Evolutionary conservation across 2,113 vertebrate species (phyloP).

Genomic region (Athene noctua): DNA sequence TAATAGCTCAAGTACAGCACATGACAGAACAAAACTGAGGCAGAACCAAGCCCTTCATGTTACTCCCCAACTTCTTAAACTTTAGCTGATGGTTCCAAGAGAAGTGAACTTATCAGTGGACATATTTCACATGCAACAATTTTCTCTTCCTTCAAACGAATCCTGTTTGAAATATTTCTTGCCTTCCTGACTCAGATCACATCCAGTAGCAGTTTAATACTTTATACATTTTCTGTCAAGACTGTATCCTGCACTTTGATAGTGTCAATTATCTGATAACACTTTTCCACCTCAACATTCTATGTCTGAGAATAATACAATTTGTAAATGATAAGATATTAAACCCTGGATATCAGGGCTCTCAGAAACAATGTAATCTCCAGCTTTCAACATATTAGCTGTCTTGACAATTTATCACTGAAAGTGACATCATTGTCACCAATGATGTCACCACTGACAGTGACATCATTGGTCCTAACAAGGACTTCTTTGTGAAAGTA

Average conservation of each 20-base stretch:
- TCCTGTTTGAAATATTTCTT: not conserved
- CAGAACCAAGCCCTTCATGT: not conserved
- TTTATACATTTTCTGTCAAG: not conserved
- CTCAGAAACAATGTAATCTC: slow-evolving; percentile 11
- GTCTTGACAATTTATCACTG: not conserved
- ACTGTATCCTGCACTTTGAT: not conserved
- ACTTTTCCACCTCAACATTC: not conserved
- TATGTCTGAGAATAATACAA: not conserved
- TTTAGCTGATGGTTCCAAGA: not conserved
- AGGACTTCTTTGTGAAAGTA: not conserved
- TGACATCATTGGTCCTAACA: not conserved
- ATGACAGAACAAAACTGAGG: not conserved
- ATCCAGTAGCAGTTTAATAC: not conserved
- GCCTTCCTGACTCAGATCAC: not conserved
- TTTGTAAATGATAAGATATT: not conserved
- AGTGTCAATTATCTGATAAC: not conserved
- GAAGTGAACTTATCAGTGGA: not conserved
- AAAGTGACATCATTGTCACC: not conserved
- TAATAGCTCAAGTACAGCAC: not conserved
- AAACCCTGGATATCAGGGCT: not conserved
- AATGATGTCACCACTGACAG: not conserved
- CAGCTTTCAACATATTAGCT: not conserved
- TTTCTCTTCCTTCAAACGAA: not conserved
- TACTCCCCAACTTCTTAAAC: not conserved
- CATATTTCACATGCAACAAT: not conserved